A percentile compares a stretch with the other conserved stretches of the same genome.
These are phyloP conservation scores for Drosophila testacea DNA, from an alignment of 2,888 invertebrate genomes.

Conservation along the genomic window DNA sequence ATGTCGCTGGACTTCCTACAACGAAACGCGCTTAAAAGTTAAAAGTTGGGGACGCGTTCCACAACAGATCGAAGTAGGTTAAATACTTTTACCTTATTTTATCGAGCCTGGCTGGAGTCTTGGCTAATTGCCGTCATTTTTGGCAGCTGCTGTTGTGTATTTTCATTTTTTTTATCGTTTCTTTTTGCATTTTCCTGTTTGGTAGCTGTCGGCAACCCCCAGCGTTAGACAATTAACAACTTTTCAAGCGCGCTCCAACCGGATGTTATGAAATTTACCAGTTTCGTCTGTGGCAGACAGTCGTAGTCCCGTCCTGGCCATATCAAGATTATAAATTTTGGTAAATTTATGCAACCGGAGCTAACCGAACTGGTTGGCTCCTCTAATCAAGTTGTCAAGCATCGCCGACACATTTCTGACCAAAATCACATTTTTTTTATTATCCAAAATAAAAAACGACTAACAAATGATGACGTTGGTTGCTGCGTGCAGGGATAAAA, in stretches of 20 bases:
- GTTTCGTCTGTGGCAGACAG: conserved; percentile 47
- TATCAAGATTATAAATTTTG: conserved; percentile 76
- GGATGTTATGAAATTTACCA: conserved; percentile 81
- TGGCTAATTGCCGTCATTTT: conserved; percentile 72
- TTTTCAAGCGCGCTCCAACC: conserved; percentile 79
- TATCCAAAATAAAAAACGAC: not conserved
- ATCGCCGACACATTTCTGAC: conserved; percentile 61
- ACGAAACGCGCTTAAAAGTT: conserved; percentile 57
- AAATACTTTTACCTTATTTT: conserved; percentile 78
- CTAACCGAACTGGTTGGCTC: conserved; percentile 35
- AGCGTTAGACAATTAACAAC: conserved; percentile 74
- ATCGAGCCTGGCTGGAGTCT: conserved; percentile 32
- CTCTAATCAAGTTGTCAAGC: conserved; percentile 72
- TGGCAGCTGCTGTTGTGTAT: conserved; percentile 49
- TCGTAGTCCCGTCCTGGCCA: conserved; percentile 52
- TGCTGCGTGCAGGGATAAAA: conserved; percentile 20
- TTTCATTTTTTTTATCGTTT: conserved; percentile 7
- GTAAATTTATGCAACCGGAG: conserved; percentile 76
- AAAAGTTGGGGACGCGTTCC: conserved; percentile 35
- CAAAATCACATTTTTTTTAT: conserved; percentile 39
- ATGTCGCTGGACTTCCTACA: conserved; percentile 62
- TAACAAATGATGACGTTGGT: not conserved
- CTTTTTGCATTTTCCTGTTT: conserved; percentile 56
- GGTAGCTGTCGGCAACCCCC: conserved; percentile 49
- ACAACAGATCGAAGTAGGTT: conserved; percentile 65